Conservation (phyloP, 2,113 vertebrate genomes). For the Edolisoma coerulescens region DNA sequence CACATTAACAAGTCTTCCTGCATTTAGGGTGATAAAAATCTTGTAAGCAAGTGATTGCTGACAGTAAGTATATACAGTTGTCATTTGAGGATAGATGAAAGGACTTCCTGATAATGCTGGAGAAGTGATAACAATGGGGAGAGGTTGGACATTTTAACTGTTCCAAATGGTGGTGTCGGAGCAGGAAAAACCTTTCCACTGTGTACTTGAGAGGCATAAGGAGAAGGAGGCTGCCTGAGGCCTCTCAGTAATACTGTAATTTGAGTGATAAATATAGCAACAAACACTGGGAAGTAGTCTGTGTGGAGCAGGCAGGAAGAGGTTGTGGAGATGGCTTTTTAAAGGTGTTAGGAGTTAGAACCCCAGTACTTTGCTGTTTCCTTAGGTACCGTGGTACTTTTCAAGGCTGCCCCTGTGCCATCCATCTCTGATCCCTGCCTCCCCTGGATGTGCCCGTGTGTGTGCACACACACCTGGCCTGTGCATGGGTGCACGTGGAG, state of each 20-base stretch:
- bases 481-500: background rate
- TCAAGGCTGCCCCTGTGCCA: background rate
- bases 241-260: background rate
- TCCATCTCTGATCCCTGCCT: background rate
- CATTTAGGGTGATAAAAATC: conserved; percentile 2
- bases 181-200: conserved; percentile 4
- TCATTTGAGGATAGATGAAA: background rate
- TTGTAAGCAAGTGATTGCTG: background rate
- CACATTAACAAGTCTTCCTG: background rate
- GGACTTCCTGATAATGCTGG: background rate
- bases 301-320: background rate
- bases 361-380: background rate
- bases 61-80: background rate
- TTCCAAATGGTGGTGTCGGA: background rate
- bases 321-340: background rate
- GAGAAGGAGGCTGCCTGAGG: background rate
- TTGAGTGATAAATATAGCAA: conserved; percentile 33
- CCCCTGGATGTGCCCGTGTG: background rate
- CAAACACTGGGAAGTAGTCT: conserved; percentile 9
- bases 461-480: background rate
- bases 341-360: background rate
- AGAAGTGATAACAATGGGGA: background rate
- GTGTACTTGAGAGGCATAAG: background rate
- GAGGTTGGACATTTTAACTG: background rate
- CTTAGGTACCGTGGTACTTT: background rate